Base-by-base conservation (phyloP, 2,888 invertebrate genomes). In the Ligdia adustata region DNA sequence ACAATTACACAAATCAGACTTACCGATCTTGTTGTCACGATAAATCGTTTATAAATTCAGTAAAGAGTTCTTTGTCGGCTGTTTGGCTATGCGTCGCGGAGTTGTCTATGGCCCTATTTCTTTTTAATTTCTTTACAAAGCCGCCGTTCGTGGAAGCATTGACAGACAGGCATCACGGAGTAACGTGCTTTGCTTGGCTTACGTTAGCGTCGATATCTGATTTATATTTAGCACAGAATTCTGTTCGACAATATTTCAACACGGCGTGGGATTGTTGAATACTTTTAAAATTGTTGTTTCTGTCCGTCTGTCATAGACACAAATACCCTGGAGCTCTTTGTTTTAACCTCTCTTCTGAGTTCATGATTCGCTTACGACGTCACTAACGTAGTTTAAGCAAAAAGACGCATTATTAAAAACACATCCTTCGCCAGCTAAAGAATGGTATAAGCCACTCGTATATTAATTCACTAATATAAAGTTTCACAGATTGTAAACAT, bases 61-160 rank as follows among this genome's bases (percentile, higher is more conserved):
- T 55, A 53, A 58, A 57, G 66, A 59, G 66, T 60, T 43, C 67
- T 68, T 74, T 69, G 69, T 68, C 73, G 68, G 60, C 63, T 58
- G 62, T 68, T 73, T 69, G 64, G 68, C 71, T 69, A 75, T 70
- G 72, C 68, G 57, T 34, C 52, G 58, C 52, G 35, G 41, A 52
- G 54, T 69, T 64, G 75, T 79, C 75, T 79, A 79, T 80, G 80
- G 70, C 70, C 72, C 72, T 76, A 75, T 80, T 84, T 82, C 79
- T 84, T 83, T 84, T 84, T 82, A 82, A 82, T 82, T 80, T 81
- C 79, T 77, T 76, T 80, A 75, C 60, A 65, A 58, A 55, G 73
- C 81, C 82, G 82, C 76, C 76, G 4, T 80, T 81, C 81, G 67
- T 57, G 66, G 81, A 79, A 79, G 67, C 62, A 70, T 73, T 62